A percentile compares a stretch with the other conserved stretches of the same genome.
phyloP scores from a whole-genome alignment of 2,888 invertebrate species.

The Drosophila infuscata region DNA sequence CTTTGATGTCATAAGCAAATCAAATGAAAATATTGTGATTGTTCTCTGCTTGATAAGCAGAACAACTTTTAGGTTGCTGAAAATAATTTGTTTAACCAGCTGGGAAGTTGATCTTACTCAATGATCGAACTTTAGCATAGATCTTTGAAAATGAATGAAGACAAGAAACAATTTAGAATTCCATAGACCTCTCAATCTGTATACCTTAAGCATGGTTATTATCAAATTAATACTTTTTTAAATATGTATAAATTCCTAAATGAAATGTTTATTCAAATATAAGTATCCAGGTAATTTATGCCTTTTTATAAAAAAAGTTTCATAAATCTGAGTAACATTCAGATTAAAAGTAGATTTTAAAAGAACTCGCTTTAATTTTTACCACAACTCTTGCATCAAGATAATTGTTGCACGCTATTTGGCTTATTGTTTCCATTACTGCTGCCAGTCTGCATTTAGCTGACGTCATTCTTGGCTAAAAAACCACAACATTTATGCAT shows the following conservation, averaged over 20 bases:
- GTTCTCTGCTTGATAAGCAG: background rate
- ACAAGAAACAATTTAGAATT: background rate
- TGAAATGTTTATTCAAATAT: background rate
- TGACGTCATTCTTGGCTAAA: slow-evolving; percentile 46
- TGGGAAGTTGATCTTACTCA: background rate
- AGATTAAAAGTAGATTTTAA: background rate
- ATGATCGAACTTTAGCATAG: background rate
- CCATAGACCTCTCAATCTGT: background rate
- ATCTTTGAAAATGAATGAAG: background rate
- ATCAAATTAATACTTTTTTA: background rate
- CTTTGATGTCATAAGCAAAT: background rate
- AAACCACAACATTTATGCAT: slow-evolving; percentile 60
- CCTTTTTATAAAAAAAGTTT: too few relatives aligned
- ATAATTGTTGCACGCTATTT: slow-evolving; percentile 15
- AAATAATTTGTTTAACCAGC: background rate
- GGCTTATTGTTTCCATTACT: slow-evolving; percentile 33
- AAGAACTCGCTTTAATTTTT: background rate
- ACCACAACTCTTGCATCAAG: slow-evolving; percentile 1
- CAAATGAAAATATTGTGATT: background rate
- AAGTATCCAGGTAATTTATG: background rate
- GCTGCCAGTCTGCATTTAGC: slow-evolving; percentile 26
- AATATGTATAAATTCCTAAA: too few relatives aligned
- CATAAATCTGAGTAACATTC: too few relatives aligned
- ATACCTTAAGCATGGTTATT: background rate
- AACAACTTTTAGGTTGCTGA: background rate